These are phyloP conservation scores for Phrynocephalus forsythii DNA, from an alignment of 2,797 vertebrate genomes.

Conservation along the genomic window DNA sequence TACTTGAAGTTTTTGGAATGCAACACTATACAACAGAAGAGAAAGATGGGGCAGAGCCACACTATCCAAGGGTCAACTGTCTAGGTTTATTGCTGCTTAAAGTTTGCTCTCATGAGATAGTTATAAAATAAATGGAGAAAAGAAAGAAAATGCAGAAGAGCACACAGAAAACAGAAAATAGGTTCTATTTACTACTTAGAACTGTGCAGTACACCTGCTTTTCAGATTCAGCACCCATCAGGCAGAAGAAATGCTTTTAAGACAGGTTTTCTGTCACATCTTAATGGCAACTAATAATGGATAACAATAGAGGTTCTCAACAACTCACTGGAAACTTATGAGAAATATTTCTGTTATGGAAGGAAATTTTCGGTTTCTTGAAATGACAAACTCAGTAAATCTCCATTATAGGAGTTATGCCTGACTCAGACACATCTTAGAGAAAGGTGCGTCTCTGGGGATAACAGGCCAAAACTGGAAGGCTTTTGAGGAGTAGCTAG, in stretches of 20 bases:
- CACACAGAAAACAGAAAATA: background rate
- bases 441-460: too few species aligned
- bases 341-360: background rate
- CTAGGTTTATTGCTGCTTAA: background rate
- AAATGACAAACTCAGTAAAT: too few species aligned
- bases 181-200: background rate
- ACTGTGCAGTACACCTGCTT: background rate
- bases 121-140: background rate
- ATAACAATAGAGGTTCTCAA: background rate
- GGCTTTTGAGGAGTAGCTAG: too few species aligned
- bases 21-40: background rate
- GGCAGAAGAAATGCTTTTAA: background rate
- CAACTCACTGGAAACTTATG: background rate
- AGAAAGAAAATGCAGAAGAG: background rate
- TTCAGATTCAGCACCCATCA: background rate
- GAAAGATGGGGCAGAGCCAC: background rate
- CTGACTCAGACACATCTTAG: too few species aligned
- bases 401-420: too few species aligned
- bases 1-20: background rate
- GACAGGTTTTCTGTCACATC: background rate
- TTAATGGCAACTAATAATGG: too few species aligned
- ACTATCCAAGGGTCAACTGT: background rate
- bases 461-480: too few species aligned
- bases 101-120: background rate
- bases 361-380: background rate